These are phyloP conservation scores for Drosophila pandora DNA, from an alignment of 1,140 invertebrate genomes.

Conservation along the genomic window DNA sequence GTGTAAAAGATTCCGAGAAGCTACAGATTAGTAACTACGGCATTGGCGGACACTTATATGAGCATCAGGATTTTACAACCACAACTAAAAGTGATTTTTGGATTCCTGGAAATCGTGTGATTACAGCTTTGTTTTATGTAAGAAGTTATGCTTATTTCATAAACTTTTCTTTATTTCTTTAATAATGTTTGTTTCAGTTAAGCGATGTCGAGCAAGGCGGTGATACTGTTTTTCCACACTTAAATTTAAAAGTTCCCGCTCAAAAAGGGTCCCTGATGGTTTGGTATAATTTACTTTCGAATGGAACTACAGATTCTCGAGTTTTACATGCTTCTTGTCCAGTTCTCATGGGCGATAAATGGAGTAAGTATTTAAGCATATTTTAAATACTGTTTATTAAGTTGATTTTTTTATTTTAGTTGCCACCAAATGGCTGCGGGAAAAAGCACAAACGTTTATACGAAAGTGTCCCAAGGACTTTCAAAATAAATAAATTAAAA, in stretches of 20 bases:
- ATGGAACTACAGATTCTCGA: slow-evolving; percentile 13
- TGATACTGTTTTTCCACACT: slow-evolving; percentile 20
- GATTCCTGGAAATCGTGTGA: slow-evolving; percentile 12
- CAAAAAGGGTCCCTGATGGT: slow-evolving; percentile 23
- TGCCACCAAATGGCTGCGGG: slow-evolving; percentile 32
- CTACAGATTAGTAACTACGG: slow-evolving; percentile 22
- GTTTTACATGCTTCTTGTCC: slow-evolving; percentile 21
- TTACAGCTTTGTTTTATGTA: slow-evolving; percentile 23
- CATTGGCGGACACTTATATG: slow-evolving; percentile 15
- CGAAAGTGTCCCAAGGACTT: slow-evolving; percentile 9
- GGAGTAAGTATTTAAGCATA: slow-evolving; percentile 11
- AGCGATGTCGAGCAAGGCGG: slow-evolving; percentile 26
- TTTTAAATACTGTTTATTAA: background rate
- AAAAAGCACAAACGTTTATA: slow-evolving; percentile 24
- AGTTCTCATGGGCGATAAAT: slow-evolving; percentile 29
- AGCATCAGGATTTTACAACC: slow-evolving; percentile 3
- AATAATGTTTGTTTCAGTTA: slow-evolving; percentile 2
- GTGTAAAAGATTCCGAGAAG: slow-evolving; percentile 5
- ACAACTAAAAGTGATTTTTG: background rate
- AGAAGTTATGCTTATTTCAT: background rate
- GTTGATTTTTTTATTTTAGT: slow-evolving; percentile 12
- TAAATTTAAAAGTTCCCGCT: slow-evolving; percentile 8
- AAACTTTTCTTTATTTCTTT: background rate
- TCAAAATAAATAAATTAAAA: background rate
- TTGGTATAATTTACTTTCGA: slow-evolving; percentile 15